phyloP scores from a whole-genome alignment of 2,888 invertebrate species.

The Loripinus fragilis region DNA sequence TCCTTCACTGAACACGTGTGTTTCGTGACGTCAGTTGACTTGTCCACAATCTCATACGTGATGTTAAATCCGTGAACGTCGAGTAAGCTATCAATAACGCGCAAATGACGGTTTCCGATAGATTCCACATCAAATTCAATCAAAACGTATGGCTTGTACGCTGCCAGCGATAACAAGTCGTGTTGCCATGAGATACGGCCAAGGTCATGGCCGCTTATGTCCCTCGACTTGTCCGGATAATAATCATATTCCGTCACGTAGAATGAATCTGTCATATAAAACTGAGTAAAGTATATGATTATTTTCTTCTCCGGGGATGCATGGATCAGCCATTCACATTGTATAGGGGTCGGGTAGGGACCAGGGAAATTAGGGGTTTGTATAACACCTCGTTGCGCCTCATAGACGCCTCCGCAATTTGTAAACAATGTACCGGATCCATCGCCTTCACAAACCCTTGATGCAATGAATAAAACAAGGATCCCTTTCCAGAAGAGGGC shows the following conservation, averaged over 20 bases:
- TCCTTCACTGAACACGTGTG: slow-evolving; percentile 89
- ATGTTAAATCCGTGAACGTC: slow-evolving; percentile 96
- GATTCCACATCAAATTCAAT: slow-evolving; percentile 89
- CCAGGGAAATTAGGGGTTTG: slow-evolving; percentile 94
- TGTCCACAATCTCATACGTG: slow-evolving; percentile 91
- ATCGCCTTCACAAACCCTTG: not conserved
- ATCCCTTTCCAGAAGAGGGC: not conserved
- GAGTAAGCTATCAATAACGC: slow-evolving; percentile 91
- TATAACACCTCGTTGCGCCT: slow-evolving; percentile 82
- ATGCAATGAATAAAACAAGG: not conserved
- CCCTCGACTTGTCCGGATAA: slow-evolving; percentile 66
- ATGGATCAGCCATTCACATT: slow-evolving; percentile 94
- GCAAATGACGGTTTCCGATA: slow-evolving; percentile 87
- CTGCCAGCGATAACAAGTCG: slow-evolving; percentile 75
- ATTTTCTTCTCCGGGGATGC: slow-evolving; percentile 87
- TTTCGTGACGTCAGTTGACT: slow-evolving; percentile 59
- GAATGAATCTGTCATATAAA: slow-evolving; percentile 87
- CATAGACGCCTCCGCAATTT: slow-evolving; percentile 70
- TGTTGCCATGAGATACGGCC: slow-evolving; percentile 74
- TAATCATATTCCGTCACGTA: slow-evolving; percentile 76
- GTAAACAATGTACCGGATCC: slow-evolving; percentile 42
- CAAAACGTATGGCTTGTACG: slow-evolving; percentile 89
- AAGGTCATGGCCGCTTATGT: slow-evolving; percentile 69
- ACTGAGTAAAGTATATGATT: slow-evolving; percentile 93
- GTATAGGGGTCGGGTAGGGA: slow-evolving; percentile 91